Evolutionary conservation across 2,797 vertebrate species (phyloP).

Genomic region (Steatocranus sp.): DNA sequence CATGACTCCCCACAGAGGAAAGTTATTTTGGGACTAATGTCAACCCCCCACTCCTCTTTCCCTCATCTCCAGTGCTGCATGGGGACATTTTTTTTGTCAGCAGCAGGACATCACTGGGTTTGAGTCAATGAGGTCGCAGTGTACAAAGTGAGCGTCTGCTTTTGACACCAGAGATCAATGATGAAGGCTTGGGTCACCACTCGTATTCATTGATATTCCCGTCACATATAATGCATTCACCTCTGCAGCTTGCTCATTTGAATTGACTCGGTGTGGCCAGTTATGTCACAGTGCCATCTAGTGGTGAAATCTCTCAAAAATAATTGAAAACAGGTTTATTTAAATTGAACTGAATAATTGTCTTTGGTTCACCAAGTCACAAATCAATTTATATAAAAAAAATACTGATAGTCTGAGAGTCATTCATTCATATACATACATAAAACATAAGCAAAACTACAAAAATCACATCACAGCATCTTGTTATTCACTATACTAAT

Average conservation of each 20-base stretch:
- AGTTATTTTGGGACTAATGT: constrained; percentile 52
- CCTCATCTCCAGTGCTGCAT: not conserved
- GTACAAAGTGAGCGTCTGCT: constrained; percentile 15
- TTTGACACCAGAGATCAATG: constrained; percentile 47
- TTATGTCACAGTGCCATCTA: constrained; percentile 45
- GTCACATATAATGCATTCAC: not conserved
- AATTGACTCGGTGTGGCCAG: not conserved
- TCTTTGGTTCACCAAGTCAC: not conserved
- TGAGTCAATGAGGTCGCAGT: constrained; percentile 16
- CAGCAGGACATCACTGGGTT: constrained; percentile 11
- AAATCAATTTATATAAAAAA: not conserved
- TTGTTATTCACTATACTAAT: not conserved
- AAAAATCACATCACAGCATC: not conserved
- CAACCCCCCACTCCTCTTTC: not conserved
- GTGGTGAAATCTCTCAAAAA: not conserved
- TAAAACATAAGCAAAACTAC: not conserved
- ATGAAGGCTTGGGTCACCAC: constrained; percentile 9
- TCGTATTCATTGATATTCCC: constrained; percentile 14
- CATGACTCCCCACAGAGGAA: constrained; percentile 46
- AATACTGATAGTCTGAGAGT: not conserved
- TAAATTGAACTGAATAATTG: not conserved
- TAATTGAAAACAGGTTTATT: not conserved
- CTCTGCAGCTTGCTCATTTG: not conserved
- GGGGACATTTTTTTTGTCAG: not conserved
- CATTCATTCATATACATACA: not conserved